These are phyloP conservation scores for Vulpes ferrilata DNA, from an alignment of 2,113 vertebrate species.

Conservation along the genomic window DNA sequence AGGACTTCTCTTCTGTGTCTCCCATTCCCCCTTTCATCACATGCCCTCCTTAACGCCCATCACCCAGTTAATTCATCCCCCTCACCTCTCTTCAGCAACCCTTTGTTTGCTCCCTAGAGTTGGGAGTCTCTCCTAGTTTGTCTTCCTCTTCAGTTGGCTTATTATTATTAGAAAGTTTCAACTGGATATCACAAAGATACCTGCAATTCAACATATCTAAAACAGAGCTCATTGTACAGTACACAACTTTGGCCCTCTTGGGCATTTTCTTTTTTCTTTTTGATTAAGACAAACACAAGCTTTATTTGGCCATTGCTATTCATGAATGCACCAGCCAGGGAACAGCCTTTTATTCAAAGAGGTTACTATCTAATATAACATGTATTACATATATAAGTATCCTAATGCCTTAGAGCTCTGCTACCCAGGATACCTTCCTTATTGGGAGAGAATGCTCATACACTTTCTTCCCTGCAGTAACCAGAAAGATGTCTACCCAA, in stretches of 20 bases:
- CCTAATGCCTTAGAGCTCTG: background rate
- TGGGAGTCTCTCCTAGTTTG: too few relatives aligned
- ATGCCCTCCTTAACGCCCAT: too few relatives aligned
- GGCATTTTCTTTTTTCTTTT: background rate
- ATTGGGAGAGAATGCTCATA: background rate
- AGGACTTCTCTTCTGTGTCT: background rate
- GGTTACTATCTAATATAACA: background rate
- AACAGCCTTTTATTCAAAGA: background rate
- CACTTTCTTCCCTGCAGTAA: background rate
- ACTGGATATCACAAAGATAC: constrained; percentile 9
- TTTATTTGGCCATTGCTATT: background rate
- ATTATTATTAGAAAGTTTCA: background rate
- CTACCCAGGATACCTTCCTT: too few relatives aligned
- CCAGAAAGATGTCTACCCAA: background rate
- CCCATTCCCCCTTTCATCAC: background rate
- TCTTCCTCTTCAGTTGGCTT: background rate
- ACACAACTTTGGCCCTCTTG: background rate
- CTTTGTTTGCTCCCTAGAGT: too few relatives aligned
- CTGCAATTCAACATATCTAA: constrained; percentile 15
- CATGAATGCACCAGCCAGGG: background rate
- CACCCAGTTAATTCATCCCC: too few relatives aligned
- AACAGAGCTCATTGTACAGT: constrained; percentile 4
- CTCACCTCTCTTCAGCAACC: too few relatives aligned
- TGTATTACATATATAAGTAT: fast-evolving
- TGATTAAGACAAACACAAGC: background rate